Evolutionary conservation across 1,140 invertebrate species (phyloP).

Genomic region (Teleogryllus occipitalis): DNA sequence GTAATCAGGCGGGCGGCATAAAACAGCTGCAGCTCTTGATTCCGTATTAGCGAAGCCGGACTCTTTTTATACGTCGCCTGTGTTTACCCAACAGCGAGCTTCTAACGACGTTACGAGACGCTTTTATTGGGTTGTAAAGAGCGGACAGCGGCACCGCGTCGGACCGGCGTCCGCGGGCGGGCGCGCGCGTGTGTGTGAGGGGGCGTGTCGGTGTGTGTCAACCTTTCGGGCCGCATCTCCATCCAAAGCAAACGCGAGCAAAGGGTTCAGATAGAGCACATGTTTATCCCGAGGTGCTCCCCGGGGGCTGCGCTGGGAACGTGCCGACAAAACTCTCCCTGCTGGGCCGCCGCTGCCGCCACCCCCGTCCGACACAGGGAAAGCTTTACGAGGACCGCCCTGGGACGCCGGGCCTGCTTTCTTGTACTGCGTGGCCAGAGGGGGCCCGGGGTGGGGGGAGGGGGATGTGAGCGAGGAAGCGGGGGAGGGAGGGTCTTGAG

Average conservation of each 20-base stretch:
- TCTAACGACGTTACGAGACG: background rate
- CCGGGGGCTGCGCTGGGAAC: background rate
- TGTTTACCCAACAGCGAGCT: background rate
- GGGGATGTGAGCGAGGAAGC: too few relatives aligned
- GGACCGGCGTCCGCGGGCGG: too few relatives aligned
- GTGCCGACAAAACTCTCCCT: background rate
- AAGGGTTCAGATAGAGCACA: background rate
- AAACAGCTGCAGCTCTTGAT: background rate
- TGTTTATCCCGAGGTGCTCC: background rate
- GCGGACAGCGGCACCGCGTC: too few relatives aligned
- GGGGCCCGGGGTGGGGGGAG: background rate
- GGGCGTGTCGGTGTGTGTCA: background rate
- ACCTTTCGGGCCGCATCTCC: background rate
- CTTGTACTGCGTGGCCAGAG: background rate
- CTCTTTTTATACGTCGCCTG: background rate
- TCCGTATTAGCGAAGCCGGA: background rate
- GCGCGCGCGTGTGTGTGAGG: too few relatives aligned
- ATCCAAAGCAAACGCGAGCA: background rate
- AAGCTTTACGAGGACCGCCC: background rate
- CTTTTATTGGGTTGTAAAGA: slow-evolving; percentile 1
- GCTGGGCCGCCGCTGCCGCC: too few relatives aligned
- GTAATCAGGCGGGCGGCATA: too few relatives aligned
- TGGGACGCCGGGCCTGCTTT: too few relatives aligned
- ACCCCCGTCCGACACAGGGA: background rate
- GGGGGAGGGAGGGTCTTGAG: too few relatives aligned